Evolutionary conservation across 2,797 vertebrate genomes (phyloP), one percentile per base, ranked within the genome.

Genomic region (Austrolebias charrua): DNA sequence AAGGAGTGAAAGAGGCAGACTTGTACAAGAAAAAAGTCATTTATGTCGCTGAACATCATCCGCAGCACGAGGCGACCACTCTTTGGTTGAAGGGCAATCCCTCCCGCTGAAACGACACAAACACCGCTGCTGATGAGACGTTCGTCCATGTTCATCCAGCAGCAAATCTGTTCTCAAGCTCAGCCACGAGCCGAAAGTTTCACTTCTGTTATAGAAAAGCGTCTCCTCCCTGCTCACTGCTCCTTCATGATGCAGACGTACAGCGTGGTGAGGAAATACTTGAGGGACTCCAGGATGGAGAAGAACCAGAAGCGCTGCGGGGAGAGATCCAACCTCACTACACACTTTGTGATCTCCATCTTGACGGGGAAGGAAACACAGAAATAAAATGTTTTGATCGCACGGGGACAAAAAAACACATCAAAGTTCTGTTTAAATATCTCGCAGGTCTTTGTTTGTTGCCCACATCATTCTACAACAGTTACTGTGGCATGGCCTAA

Each of bases 221-320:
- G n/a, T n/a, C 55, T 14, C 29, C 43, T 0, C 3, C 44, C 47
- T 7, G 38, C 6, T 96, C 92, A 96, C 63, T 87, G 93, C 79
- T 96, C 95, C 1, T 97, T 96, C 85, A 98, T 89, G 77, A 98
- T 73, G 81, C 95, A 90, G 20, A 98, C 94, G 83, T 98, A 95
- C 60, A 95, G 61, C 0, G 95, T 92, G 59, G 96, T 97, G 70
- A 98, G 90, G 83, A 96, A 93, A 75, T 95, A 95, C 28, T 95
- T 96, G 20, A 96, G 89, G 65, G 94, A 94, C 69, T 94, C 94
- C 5, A 95, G 45, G 1, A 88, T 76, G 0, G 95, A 92, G 48
- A 94, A 91, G 0, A 98, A 86, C 96, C 96, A 98, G 81, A 94
- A 92, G 16, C 94, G 88, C 31, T 91, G 92, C 31, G 93, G 89